These are phyloP conservation scores for Peromyscus attwateri DNA, from an alignment of 2,797 vertebrate genomes.

Conservation along the genomic window DNA sequence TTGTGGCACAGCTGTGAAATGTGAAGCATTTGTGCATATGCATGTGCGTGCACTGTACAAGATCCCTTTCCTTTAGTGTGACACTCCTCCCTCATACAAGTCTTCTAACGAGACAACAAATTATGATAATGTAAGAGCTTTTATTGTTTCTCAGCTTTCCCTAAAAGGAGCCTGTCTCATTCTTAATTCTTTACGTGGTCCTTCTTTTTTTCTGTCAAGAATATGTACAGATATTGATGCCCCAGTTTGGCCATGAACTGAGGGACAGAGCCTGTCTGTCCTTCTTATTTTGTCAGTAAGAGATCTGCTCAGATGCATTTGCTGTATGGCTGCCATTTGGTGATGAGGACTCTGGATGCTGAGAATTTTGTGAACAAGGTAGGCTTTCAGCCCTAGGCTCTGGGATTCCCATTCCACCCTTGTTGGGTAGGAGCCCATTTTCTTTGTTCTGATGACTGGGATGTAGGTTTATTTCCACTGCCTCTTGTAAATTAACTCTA, in stretches of 20 bases:
- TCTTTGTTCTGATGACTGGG: neutral
- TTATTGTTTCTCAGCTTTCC: neutral
- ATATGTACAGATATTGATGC: neutral
- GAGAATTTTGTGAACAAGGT: neutral
- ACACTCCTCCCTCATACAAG: neutral
- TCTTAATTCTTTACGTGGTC: neutral
- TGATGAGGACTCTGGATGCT: too few species aligned
- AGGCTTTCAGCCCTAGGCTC: neutral
- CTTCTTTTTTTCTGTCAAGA: neutral
- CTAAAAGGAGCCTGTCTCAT: neutral
- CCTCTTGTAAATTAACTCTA: neutral
- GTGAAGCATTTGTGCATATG: too few species aligned
- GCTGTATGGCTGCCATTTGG: neutral
- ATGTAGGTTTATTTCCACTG: neutral
- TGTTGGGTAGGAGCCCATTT: neutral
- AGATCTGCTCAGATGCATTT: neutral
- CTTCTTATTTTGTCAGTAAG: neutral
- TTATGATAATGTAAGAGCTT: neutral
- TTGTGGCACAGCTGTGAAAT: slow-evolving; percentile 47
- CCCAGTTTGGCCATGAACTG: neutral
- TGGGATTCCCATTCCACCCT: neutral
- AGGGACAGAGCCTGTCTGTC: neutral
- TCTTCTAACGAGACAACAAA: neutral
- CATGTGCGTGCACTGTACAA: too few species aligned
- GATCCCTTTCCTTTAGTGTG: neutral